A percentile compares a stretch with the other conserved stretches of the same genome.
phyloP scores from a whole-genome alignment of 1,140 invertebrate genomes.

The Lanistes nyassanus region DNA sequence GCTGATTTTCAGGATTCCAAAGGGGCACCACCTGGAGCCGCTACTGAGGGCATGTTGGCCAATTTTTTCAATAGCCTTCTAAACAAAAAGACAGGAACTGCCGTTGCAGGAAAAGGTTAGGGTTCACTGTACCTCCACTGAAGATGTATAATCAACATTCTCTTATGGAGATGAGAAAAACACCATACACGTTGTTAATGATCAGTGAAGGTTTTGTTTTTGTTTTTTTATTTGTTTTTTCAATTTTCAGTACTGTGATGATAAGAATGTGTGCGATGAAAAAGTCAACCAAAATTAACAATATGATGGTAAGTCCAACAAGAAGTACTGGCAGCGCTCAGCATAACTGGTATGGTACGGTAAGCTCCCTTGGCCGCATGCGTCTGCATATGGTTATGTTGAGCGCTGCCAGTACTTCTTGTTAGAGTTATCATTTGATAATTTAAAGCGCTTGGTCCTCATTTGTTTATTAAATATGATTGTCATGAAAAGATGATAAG shows the following conservation, averaged over 20 bases:
- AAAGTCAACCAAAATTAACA: too few relatives aligned
- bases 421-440: too few relatives aligned
- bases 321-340: too few relatives aligned
- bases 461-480: too few relatives aligned
- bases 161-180: not conserved
- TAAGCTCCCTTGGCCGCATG: too few relatives aligned
- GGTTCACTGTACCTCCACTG: not conserved
- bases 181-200: not conserved
- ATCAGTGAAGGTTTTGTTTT: not conserved
- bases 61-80: slow-evolving; percentile 98
- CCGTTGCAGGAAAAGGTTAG: slow-evolving; percentile 50
- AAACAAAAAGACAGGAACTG: slow-evolving; percentile 75
- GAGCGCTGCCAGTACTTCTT: too few relatives aligned
- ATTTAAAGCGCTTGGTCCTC: too few relatives aligned
- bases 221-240: not conserved
- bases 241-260: not conserved
- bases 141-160: not conserved
- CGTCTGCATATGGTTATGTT: too few relatives aligned
- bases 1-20: slow-evolving; percentile 39
- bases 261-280: too few relatives aligned
- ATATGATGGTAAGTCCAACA: too few relatives aligned
- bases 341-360: too few relatives aligned
- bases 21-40: slow-evolving; percentile 33
- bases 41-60: slow-evolving; percentile 92
- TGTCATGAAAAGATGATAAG: too few relatives aligned